These are phyloP conservation scores for Schizopygopsis pylzovi DNA, from an alignment of 2,797 vertebrate species.

Conservation along the genomic window DNA sequence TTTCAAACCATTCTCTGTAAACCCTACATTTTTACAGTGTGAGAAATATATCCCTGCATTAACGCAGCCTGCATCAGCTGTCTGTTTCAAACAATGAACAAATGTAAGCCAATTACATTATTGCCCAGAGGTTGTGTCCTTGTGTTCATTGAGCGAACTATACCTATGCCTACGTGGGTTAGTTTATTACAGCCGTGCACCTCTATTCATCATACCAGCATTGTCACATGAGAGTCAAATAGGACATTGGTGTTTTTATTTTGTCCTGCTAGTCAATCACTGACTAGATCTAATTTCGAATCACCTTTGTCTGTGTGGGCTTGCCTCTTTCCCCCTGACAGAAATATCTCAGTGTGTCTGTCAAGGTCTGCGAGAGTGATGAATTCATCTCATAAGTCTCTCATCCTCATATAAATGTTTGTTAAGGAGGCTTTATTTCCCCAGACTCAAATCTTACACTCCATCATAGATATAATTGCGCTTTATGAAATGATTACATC, in stretches of 20 bases:
- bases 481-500: constrained; percentile 52
- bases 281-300: not conserved
- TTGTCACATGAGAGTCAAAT: not conserved
- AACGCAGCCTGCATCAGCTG: not conserved
- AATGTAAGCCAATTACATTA: not conserved
- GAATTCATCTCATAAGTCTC: constrained; percentile 42
- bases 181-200: not conserved
- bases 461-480: constrained; percentile 41
- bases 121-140: not conserved
- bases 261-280: not conserved
- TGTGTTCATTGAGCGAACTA: not conserved
- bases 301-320: constrained; percentile 11
- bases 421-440: constrained; percentile 47
- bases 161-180: not conserved
- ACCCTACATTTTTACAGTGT: not conserved
- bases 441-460: constrained; percentile 41
- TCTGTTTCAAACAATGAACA: not conserved
- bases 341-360: constrained; percentile 12
- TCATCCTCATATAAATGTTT: constrained; percentile 44
- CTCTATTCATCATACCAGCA: constrained; percentile 2
- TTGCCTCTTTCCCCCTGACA: not conserved
- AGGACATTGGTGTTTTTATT: not conserved
- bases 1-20: not conserved
- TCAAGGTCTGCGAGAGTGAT: constrained; percentile 30
- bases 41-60: not conserved